Base-by-base conservation (phyloP, 1,140 invertebrate genomes). In the Pogonus chalceus region DNA sequence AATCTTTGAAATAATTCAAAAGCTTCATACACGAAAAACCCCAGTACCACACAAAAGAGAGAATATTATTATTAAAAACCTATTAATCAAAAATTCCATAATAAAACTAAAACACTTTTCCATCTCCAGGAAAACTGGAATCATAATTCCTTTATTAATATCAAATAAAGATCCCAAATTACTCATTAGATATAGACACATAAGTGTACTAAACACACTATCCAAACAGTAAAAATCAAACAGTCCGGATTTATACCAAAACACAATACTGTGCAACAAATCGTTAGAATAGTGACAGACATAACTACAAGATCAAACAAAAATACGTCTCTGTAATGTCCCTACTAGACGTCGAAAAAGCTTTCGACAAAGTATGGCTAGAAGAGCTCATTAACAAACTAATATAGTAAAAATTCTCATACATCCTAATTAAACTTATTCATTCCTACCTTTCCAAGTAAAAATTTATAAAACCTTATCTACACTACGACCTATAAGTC, bases 161-260 rank as follows among this genome's bases (percentile, higher is more conserved):
- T 51, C 57, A 23, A 56, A 59, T 2, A 70, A 70, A 58, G 23
- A 52, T 7, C 43, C 50, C 51, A 43, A 50, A 0, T 20, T 56
- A 2, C 60, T 64, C 0, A 52, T 26, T 2, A 68, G 59, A 20
- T 70, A 69, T 49, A 56, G 67, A 48, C 68, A 66, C 1, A 72
- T 72, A 20, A 67, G 67, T 23, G 49, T 71, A 1, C 54, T 70
- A 10, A 55, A 51, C 14, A 56, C 54, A 0, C 2, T 71, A 0
- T 55, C 56, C 14, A 72, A 72, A 61, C 0, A 62, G 1, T 58
- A 54, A 3, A 54, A 0, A 52, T 63, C 49, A 35, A 68, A 4
- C 68, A 74, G 54, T 72, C 69, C 58, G 71, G 69, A 0, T 74
- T 75, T 35, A 60, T 66, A 58, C 24, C 23, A 23, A 47, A 52